Evolutionary conservation across 1,140 invertebrate species (phyloP).

Genomic region (Portunus trituberculatus): DNA sequence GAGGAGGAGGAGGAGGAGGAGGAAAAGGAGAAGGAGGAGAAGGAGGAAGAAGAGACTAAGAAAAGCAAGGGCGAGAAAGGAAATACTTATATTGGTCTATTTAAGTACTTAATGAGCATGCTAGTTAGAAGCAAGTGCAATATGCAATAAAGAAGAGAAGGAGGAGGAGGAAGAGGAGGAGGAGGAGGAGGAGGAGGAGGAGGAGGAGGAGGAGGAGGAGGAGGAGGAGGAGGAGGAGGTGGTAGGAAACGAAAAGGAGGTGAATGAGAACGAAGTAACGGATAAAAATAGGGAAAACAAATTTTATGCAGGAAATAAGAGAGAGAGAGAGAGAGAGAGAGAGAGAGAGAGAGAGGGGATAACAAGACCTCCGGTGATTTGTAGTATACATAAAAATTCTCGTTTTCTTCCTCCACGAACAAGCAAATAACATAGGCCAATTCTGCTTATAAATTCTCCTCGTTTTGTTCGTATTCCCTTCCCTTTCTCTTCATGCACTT

Average conservation of each 20-base stretch:
- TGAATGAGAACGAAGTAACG: background rate
- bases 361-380: background rate
- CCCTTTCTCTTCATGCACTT: too few relatives aligned
- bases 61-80: background rate
- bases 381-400: too few relatives aligned
- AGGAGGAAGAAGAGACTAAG: too few relatives aligned
- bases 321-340: constrained; percentile 36
- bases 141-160: background rate
- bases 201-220: background rate
- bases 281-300: background rate
- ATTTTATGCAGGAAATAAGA: background rate
- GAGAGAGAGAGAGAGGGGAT: constrained; percentile 35
- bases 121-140: background rate
- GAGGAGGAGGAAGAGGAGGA: background rate
- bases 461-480: too few relatives aligned
- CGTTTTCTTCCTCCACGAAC: too few relatives aligned
- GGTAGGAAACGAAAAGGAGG: background rate
- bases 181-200: background rate
- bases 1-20: background rate
- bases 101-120: background rate
- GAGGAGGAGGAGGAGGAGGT: background rate
- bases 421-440: too few relatives aligned
- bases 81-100: background rate
- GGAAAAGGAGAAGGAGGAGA: too few relatives aligned
- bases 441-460: too few relatives aligned